Evolutionary conservation across 2,888 invertebrate genomes (phyloP).

Genomic region (Atethmia centrago): DNA sequence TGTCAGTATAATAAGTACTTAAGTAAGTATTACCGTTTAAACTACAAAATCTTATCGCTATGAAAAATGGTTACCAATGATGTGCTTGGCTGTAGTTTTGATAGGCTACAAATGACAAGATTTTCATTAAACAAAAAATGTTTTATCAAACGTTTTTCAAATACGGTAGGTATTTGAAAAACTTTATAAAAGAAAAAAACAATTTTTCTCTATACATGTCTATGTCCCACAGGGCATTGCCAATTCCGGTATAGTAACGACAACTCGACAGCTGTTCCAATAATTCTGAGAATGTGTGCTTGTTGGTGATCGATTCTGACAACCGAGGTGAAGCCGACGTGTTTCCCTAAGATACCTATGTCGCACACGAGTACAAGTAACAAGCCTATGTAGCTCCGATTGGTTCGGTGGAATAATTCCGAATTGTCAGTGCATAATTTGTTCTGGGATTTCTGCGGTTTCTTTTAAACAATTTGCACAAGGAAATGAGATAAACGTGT

Average conservation of each 20-base stretch:
- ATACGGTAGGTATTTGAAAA: too few species aligned
- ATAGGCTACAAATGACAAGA: too few species aligned
- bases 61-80: too few species aligned
- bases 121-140: too few species aligned
- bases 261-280: constrained; percentile 25
- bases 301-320: constrained; percentile 53
- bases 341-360: constrained; percentile 41
- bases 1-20: too few species aligned
- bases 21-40: too few species aligned
- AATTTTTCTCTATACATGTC: constrained; percentile 37
- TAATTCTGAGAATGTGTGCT: constrained; percentile 61
- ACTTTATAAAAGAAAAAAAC: too few species aligned
- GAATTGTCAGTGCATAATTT: not conserved
- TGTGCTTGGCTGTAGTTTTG: too few species aligned
- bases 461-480: not conserved
- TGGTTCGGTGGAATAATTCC: constrained; percentile 4
- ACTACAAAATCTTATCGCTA: too few species aligned
- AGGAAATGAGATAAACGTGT: not conserved
- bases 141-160: too few species aligned
- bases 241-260: constrained; percentile 57
- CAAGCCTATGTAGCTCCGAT: constrained; percentile 3
- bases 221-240: constrained; percentile 43
- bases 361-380: not conserved
- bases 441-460: constrained; percentile 15
- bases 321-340: constrained; percentile 46